Percentiles rank a stretch among this genome's conserved stretches.
These are phyloP conservation scores for Illadopsis cleaveri DNA, from an alignment of 2,113 vertebrate species.

Conservation along the genomic window DNA sequence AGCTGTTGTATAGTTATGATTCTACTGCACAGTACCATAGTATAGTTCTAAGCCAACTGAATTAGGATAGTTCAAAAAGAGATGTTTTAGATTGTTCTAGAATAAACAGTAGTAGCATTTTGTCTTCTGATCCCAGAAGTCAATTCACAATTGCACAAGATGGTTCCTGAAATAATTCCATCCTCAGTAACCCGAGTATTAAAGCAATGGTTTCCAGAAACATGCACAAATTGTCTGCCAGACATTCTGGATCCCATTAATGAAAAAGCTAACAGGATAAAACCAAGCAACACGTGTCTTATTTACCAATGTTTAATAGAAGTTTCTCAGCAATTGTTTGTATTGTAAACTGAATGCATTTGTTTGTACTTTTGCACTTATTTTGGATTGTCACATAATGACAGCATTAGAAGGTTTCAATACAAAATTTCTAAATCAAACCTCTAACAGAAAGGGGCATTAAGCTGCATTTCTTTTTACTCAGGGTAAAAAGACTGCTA, in stretches of 20 bases:
- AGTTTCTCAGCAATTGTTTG: not conserved
- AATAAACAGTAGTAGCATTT: not conserved
- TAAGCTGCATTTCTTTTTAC: not conserved
- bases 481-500: not conserved
- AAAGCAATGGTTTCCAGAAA: not conserved
- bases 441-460: not conserved
- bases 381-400: not conserved
- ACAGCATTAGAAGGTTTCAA: not conserved
- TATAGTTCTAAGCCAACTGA: not conserved
- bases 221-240: not conserved
- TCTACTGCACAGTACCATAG: not conserved
- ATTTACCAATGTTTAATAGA: not conserved
- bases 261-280: not conserved
- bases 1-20: not conserved
- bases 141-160: not conserved
- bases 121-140: not conserved
- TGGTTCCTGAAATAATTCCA: not conserved
- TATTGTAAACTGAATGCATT: not conserved
- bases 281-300: fast-evolving
- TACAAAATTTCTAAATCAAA: not conserved
- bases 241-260: not conserved
- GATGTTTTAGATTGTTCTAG: not conserved
- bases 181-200: not conserved
- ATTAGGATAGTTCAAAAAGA: not conserved
- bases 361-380: not conserved